phyloP scores from a whole-genome alignment of 2,113 vertebrate genomes.

The Pavo muticus region DNA sequence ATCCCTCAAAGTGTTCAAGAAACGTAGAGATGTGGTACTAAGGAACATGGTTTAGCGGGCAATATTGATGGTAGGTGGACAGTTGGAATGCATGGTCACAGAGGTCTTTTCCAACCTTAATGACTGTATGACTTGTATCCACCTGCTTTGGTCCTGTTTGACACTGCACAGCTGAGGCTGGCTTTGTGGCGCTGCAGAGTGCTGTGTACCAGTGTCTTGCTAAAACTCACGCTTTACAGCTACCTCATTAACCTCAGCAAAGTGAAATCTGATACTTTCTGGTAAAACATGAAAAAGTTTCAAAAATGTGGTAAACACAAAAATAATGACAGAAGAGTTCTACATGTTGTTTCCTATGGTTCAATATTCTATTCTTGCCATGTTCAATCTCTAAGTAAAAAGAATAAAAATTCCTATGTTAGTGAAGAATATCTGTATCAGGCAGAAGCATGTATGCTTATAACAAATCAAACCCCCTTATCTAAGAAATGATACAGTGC shows the following conservation, averaged over 20 bases:
- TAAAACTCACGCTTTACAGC: rapidly evolving
- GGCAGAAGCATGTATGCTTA: not conserved
- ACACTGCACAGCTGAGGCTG: not conserved
- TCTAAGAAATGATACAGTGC: not conserved
- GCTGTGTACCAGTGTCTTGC: not conserved
- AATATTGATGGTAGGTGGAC: too few relatives aligned
- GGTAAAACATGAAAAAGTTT: not conserved
- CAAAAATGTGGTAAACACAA: not conserved
- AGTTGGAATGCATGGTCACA: too few relatives aligned
- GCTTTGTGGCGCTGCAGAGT: too few relatives aligned
- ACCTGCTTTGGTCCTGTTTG: not conserved
- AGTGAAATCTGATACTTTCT: not conserved
- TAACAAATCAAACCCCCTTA: not conserved
- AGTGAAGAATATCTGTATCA: not conserved
- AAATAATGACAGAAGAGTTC: not conserved
- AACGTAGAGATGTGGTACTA: too few relatives aligned
- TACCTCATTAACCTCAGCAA: not conserved
- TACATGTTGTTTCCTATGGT: not conserved
- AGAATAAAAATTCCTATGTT: not conserved
- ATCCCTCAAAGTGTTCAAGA: too few relatives aligned
- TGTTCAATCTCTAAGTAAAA: not conserved
- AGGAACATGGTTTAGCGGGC: too few relatives aligned
- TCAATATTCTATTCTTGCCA: not conserved
- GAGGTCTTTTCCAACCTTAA: too few relatives aligned
- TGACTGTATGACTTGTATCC: not conserved